Base-by-base conservation (phyloP, 2,888 invertebrate species). In the Sturmia bella region DNA sequence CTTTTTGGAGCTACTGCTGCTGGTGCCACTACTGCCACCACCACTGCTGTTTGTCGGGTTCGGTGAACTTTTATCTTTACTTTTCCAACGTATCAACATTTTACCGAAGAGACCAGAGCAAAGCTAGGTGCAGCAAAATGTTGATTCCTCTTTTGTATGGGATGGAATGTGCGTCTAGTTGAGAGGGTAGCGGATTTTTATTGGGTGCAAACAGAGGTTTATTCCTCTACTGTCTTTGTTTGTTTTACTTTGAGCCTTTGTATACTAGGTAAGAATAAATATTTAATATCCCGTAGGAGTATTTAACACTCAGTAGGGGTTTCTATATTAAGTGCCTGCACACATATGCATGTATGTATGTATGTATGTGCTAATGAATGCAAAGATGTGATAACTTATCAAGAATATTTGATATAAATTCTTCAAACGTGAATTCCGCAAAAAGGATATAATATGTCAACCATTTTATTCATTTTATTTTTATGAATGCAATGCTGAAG, bases 1-100 rank as follows among this genome's bases (percentile, higher is more conserved):
- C 92, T 96, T 96, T 92, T 96, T 96, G 77, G 94, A 94, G 77
- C 94, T 93, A 57, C 91, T 91, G 83, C 92, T 91, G 83, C 92
- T 91, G 75, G 91, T 90, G 70, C 57, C 54, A 6, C 80, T 63
- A 57, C 92, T 91, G 61, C 91, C 70, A 70, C 84, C 64, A 84
- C 90, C 83, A 73, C 78, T 80, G 72, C 61, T 27, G 54, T 92
- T 91, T 74, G 92, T 91, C 78, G 92, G 91, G 86, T 95, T 95
- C 88, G 95, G 93, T 85, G 94, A 92, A 88, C 92, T 91, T 91
- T 96, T 96, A 91, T 96, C 96, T 92, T 95, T 96, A 90, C 95
- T 95, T 91, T 96, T 96, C 96, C 96, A 96, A 88, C 95, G 95
- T 88, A 95, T 96, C 91, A 96, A 92, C 96, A 96, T 96, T 90